Evolutionary conservation across 2,797 vertebrate species (phyloP).

Genomic region (Hoplostethus mediterraneus): DNA sequence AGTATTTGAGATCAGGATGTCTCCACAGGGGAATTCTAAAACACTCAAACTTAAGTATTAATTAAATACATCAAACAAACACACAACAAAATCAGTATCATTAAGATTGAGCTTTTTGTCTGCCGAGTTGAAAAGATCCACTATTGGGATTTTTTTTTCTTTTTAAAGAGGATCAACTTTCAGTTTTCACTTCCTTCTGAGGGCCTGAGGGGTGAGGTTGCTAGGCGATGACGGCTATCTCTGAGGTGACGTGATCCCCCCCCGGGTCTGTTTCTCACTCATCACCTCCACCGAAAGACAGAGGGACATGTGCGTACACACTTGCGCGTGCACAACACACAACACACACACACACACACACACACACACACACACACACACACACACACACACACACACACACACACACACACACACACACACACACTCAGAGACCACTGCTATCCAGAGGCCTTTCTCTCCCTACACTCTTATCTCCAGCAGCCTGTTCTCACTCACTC

Average conservation of each 20-base stretch:
- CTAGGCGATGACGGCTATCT: constrained; percentile 81
- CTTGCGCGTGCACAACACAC: constrained; percentile 31
- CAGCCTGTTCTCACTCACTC: constrained; percentile 83
- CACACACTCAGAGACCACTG: constrained; percentile 28
- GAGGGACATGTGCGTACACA: constrained; percentile 39
- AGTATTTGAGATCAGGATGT: too few species aligned
- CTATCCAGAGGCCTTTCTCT: constrained; percentile 68
- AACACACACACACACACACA: constrained; percentile 36
- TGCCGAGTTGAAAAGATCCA: constrained; percentile 63
- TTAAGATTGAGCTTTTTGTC: constrained; percentile 47
- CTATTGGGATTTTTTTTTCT: constrained; percentile 61
- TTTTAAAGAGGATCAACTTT: constrained; percentile 76
- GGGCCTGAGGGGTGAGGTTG: constrained; percentile 78
- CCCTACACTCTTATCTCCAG: constrained; percentile 74
- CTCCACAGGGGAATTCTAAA: too few species aligned
- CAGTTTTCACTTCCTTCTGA: constrained; percentile 71
- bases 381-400: constrained; percentile 35
- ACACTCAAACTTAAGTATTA: not conserved
- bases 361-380: constrained; percentile 32
- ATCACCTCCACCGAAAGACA: constrained; percentile 72
- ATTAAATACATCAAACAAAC: constrained; percentile 16
- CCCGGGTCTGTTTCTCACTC: constrained; percentile 79
- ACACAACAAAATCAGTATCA: constrained; percentile 33
- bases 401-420: constrained; percentile 39
- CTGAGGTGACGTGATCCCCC: constrained; percentile 81